Percentiles rank a stretch among this genome's conserved stretches.
phyloP scores from a whole-genome alignment of 2,797 vertebrate species.

The Poecile montanus region DNA sequence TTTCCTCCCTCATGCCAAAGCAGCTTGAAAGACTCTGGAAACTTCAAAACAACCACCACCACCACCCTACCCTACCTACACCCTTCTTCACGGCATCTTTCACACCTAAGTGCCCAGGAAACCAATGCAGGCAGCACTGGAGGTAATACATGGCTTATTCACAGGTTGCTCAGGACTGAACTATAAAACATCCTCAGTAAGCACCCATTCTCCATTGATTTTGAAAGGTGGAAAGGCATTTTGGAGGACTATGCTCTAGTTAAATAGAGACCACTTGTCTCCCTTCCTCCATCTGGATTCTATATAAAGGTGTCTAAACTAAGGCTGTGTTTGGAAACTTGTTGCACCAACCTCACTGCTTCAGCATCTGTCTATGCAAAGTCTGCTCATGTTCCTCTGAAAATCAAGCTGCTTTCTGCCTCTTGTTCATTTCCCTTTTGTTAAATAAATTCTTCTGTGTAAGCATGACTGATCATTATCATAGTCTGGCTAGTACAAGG shows the following conservation, averaged over 20 bases:
- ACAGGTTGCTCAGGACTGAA: rapidly evolving
- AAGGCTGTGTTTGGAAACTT: not conserved
- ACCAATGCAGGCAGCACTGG: not conserved
- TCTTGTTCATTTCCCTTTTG: not conserved
- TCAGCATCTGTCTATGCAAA: not conserved
- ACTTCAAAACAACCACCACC: not conserved
- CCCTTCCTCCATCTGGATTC: not conserved
- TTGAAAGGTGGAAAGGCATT: not conserved
- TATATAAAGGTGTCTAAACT: not conserved
- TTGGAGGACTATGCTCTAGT: not conserved
- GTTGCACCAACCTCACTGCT: not conserved
- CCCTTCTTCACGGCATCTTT: not conserved
- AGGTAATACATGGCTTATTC: not conserved
- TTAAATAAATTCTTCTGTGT: not conserved
- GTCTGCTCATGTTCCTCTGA: not conserved
- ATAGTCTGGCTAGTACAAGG: not conserved
- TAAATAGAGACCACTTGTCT: not conserved
- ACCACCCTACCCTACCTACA: not conserved
- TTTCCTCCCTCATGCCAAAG: not conserved
- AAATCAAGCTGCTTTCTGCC: not conserved
- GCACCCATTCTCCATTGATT: not conserved
- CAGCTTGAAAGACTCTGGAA: not conserved
- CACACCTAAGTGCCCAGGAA: not conserved
- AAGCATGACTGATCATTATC: not conserved
- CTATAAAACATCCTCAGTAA: not conserved